phyloP scores from a whole-genome alignment of 2,888 invertebrate species.

The Ochropacha duplaris region DNA sequence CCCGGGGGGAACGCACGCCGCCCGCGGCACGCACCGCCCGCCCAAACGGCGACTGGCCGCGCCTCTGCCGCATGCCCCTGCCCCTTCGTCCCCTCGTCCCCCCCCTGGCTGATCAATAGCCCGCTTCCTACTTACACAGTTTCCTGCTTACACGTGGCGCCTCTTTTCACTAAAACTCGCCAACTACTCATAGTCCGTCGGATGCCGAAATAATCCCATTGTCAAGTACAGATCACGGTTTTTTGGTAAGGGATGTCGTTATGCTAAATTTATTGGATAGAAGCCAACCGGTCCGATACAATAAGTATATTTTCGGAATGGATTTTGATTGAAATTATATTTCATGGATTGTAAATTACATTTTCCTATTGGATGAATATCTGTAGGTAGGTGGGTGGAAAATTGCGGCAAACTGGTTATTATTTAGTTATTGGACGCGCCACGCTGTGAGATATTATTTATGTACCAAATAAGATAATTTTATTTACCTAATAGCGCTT shows the following conservation, averaged over 20 bases:
- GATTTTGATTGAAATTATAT: not conserved
- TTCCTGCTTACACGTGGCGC: slow-evolving; percentile 44
- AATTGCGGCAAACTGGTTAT: not conserved
- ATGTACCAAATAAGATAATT: not conserved
- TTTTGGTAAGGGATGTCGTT: not conserved
- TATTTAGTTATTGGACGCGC: not conserved
- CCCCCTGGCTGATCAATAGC: slow-evolving; percentile 64
- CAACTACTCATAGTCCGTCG: slow-evolving; percentile 4
- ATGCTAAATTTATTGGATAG: not conserved
- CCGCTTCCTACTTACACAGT: slow-evolving; percentile 52
- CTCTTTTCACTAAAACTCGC: slow-evolving; percentile 12
- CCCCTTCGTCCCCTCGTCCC: slow-evolving; percentile 21
- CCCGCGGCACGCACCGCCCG: slow-evolving; percentile 71
- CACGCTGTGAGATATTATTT: not conserved
- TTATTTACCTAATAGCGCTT: not conserved
- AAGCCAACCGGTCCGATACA: not conserved
- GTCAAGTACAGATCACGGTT: slow-evolving; percentile 1
- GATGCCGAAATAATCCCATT: slow-evolving; percentile 14
- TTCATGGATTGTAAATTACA: not conserved
- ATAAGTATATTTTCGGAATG: not conserved
- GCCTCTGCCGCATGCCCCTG: slow-evolving; percentile 39
- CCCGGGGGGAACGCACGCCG: slow-evolving; percentile 69
- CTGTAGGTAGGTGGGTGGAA: not conserved
- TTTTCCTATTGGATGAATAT: not conserved
- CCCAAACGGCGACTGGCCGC: slow-evolving; percentile 64